A percentile compares a stretch with the other conserved stretches of the same genome.
phyloP scores from a whole-genome alignment of 2,113 vertebrate genomes.

The Sciurus niger region DNA sequence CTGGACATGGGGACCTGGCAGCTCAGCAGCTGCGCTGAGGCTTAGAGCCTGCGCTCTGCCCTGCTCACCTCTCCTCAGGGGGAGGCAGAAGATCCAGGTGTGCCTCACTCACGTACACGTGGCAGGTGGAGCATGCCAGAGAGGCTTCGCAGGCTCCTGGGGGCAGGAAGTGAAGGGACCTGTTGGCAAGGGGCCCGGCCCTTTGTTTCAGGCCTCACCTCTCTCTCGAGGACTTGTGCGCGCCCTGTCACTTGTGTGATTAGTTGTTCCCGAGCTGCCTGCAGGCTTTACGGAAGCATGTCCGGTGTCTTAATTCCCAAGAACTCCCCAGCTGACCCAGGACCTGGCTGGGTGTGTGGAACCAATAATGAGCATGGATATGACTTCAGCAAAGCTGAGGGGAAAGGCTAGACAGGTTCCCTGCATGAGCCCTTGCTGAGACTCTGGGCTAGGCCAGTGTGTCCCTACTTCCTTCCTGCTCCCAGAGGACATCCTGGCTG shows the following conservation, averaged over 20 bases:
- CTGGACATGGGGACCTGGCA: not conserved
- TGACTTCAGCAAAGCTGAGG: not conserved
- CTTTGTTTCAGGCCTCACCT: not conserved
- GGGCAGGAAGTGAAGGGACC: not conserved
- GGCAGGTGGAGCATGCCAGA: constrained; percentile 95
- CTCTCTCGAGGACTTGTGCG: not conserved
- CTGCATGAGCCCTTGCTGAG: not conserved
- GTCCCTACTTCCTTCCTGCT: not conserved
- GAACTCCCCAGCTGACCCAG: not conserved
- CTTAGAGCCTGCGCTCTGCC: not conserved
- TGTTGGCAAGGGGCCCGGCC: accelerated
- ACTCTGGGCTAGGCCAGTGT: not conserved
- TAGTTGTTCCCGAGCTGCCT: not conserved
- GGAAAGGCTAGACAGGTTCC: not conserved
- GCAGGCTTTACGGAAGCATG: not conserved
- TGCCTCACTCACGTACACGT: constrained; percentile 92
- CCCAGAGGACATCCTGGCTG: not conserved
- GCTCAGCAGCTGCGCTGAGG: not conserved
- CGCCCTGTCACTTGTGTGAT: not conserved
- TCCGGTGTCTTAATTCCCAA: not conserved
- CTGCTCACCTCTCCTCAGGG: constrained; percentile 92
- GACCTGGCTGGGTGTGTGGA: not conserved
- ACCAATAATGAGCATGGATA: not conserved
- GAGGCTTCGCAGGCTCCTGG: constrained; percentile 96
- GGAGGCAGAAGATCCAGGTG: constrained; percentile 91